phyloP scores from a whole-genome alignment of 2,888 invertebrate species.

The Notodonta dromedarius region DNA sequence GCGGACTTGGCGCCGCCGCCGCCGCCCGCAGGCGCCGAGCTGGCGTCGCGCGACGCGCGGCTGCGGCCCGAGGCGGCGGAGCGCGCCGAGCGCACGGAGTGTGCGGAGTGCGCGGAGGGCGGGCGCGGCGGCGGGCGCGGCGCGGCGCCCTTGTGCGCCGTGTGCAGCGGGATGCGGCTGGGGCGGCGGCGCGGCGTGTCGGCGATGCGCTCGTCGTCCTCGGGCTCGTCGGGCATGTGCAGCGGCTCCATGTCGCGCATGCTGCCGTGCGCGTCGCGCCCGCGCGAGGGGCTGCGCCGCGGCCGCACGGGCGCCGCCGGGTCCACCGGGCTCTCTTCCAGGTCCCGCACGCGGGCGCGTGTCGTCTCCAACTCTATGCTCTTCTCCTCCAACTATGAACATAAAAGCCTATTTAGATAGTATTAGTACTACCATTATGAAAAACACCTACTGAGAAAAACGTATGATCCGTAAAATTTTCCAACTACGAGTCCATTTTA shows the following conservation, averaged over 20 bases:
- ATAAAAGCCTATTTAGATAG: background rate
- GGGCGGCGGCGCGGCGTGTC: constrained; percentile 75
- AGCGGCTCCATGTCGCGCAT: constrained; percentile 79
- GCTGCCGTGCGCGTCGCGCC: constrained; percentile 52
- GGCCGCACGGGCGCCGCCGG: constrained; percentile 50
- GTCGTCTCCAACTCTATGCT: constrained; percentile 94
- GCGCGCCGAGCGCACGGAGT: constrained; percentile 45
- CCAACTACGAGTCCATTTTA: background rate
- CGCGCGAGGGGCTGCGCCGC: constrained; percentile 43
- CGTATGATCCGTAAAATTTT: background rate
- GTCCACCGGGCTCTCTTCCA: constrained; percentile 79
- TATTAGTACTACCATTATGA: background rate
- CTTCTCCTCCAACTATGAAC: constrained; percentile 89
- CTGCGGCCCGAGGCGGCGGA: constrained; percentile 57
- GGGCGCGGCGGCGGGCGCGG: constrained; percentile 78
- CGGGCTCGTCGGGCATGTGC: constrained; percentile 72
- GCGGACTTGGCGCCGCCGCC: constrained; percentile 67
- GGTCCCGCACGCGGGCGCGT: constrained; percentile 88
- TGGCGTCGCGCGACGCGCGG: constrained; percentile 40
- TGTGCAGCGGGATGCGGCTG: constrained; percentile 88
- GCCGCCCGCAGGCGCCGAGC: constrained; percentile 46
- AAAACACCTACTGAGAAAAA: constrained; percentile 2
- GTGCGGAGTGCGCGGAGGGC: constrained; percentile 48
- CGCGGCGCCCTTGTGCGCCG: constrained; percentile 81
- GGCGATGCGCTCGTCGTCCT: constrained; percentile 85